Evolutionary conservation across 1,140 invertebrate genomes (phyloP).

Genomic region (Batillaria attramentaria): DNA sequence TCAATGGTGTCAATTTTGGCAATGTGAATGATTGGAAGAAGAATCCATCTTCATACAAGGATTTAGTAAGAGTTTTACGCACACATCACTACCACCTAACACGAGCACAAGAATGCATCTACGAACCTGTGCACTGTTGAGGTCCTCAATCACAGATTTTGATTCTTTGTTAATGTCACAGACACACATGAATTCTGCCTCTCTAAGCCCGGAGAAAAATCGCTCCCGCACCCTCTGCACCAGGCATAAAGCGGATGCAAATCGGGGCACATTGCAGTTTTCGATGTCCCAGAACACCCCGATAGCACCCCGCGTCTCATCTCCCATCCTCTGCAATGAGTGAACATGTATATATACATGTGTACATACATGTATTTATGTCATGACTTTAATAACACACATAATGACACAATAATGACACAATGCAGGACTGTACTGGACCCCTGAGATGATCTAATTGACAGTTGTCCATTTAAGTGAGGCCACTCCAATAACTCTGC

Average conservation of each 20-base stretch:
- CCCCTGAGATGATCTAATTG: no score
- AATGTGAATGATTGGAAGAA: no score
- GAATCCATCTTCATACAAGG: no score
- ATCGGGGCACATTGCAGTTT: slow-evolving; percentile 88
- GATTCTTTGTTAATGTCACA: slow-evolving; percentile 84
- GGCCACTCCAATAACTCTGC: no score
- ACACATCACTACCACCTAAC: no score
- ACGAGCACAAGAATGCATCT: not conserved
- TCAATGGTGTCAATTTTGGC: no score
- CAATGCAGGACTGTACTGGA: no score
- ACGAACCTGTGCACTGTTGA: slow-evolving; percentile 88
- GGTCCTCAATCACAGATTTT: slow-evolving; percentile 83
- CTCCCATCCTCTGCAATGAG: slow-evolving; percentile 27
- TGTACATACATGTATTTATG: not conserved
- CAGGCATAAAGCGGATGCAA: slow-evolving; percentile 84
- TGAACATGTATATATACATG: not conserved
- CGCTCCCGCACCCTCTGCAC: slow-evolving; percentile 84
- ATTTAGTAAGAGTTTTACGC: no score
- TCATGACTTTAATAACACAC: no score
- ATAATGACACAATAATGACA: no score
- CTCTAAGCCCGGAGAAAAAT: slow-evolving; percentile 82
- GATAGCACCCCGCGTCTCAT: slow-evolving; percentile 75
- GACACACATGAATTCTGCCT: slow-evolving; percentile 90
- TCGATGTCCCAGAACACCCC: slow-evolving; percentile 96
- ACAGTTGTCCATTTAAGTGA: no score